These are phyloP conservation scores for Leptodactylus fuscus DNA, from an alignment of 2,113 vertebrate genomes.

Conservation along the genomic window DNA sequence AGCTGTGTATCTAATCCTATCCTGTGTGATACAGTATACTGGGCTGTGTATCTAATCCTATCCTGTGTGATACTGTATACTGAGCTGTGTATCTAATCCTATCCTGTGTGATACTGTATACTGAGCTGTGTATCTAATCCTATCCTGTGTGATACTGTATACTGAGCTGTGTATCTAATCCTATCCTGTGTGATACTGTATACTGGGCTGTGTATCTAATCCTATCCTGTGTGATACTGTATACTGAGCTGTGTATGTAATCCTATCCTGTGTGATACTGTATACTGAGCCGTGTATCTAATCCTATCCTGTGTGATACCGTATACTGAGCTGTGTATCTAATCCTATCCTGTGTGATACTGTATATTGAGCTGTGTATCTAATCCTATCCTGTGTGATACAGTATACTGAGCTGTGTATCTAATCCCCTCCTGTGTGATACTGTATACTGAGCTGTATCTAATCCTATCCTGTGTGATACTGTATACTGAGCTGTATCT, in stretches of 20 bases:
- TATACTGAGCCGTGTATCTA: background rate
- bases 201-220: background rate
- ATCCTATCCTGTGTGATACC: background rate
- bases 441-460: background rate
- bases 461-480: background rate
- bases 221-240: too few species aligned
- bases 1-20: too few species aligned
- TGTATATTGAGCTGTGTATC: too few species aligned
- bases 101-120: too few species aligned
- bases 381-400: slow-evolving; percentile 1
- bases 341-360: background rate
- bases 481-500: too few species aligned
- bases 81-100: background rate
- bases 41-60: background rate
- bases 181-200: background rate
- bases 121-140: too few species aligned
- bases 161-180: slow-evolving; percentile 3
- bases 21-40: background rate
- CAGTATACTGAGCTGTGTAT: background rate
- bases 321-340: background rate
- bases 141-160: background rate
- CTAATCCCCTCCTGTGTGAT: background rate
- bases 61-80: background rate
- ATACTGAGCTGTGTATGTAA: too few species aligned
- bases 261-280: background rate